Evolutionary conservation across 2,113 vertebrate species (phyloP).

Genomic region (Mesembrinibis cayennensis): DNA sequence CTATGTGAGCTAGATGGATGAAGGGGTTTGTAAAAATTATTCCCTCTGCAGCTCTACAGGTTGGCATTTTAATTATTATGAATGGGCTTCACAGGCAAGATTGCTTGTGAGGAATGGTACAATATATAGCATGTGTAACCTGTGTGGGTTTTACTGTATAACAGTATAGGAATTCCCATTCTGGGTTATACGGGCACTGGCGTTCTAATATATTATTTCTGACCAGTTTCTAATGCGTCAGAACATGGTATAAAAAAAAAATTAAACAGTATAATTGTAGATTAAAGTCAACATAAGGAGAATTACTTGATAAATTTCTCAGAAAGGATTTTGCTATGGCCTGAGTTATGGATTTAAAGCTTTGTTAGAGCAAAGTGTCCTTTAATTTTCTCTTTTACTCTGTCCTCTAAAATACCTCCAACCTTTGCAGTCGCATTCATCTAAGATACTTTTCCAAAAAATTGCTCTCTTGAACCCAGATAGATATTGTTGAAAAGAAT

Average conservation of each 20-base stretch:
- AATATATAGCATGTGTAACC: accelerated
- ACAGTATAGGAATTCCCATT: not conserved
- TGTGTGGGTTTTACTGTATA: not conserved
- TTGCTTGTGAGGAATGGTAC: not conserved
- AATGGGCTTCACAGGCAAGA: not conserved
- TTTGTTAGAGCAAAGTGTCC: not conserved
- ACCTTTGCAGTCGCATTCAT: not conserved
- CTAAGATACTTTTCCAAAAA: not conserved
- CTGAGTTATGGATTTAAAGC: not conserved
- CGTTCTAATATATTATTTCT: not conserved
- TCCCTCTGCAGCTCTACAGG: not conserved
- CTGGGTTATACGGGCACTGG: not conserved
- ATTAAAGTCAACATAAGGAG: not conserved
- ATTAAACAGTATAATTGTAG: not conserved
- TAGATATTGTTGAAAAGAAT: conserved; percentile 51
- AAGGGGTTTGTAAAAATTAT: not conserved
- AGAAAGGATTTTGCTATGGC: not conserved
- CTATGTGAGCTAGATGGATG: not conserved
- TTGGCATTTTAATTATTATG: not conserved
- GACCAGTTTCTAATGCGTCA: not conserved
- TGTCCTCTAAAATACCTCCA: not conserved
- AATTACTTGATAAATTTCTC: not conserved
- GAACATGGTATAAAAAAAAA: not conserved
- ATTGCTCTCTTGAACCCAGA: conserved; percentile 35
- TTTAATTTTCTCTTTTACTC: not conserved